phyloP scores from a whole-genome alignment of 2,797 vertebrate genomes.

The Micromesistius poutassou region DNA sequence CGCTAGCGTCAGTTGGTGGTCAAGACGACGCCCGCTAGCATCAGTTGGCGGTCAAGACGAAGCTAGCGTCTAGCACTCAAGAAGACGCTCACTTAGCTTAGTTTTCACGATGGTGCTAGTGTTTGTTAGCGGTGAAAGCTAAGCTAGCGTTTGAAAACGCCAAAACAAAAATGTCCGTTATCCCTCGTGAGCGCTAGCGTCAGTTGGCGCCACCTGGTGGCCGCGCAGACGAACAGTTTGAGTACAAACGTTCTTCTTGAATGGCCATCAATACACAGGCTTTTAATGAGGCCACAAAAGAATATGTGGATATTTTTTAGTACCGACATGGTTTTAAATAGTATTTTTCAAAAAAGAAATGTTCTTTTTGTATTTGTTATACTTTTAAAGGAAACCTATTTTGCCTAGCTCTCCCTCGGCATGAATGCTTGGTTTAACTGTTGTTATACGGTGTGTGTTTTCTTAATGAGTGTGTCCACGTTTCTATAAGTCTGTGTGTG shows the following conservation, averaged over 20 bases:
- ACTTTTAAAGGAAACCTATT: slow-evolving; percentile 60
- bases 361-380: slow-evolving; percentile 61
- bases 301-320: slow-evolving; percentile 47
- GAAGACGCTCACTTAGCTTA: no score
- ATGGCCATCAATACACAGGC: slow-evolving; percentile 14
- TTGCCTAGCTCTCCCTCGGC: slow-evolving; percentile 44
- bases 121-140: neutral
- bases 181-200: neutral
- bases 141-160: neutral
- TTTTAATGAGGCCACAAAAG: slow-evolving; percentile 43
- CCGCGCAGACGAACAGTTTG: neutral
- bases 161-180: neutral
- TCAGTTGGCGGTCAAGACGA: no score
- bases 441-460: slow-evolving; percentile 37
- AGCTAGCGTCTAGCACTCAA: no score
- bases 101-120: no score
- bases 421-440: slow-evolving; percentile 48
- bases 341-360: slow-evolving; percentile 64
- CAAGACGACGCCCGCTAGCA: neutral
- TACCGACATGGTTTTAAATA: slow-evolving; percentile 64
- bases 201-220: neutral
- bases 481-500: slow-evolving; percentile 5
- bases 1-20: neutral
- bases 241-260: neutral
- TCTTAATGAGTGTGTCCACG: slow-evolving; percentile 17